Conservation (phyloP, 1,140 invertebrate species). For the Drosophila biarmipes region DNA sequence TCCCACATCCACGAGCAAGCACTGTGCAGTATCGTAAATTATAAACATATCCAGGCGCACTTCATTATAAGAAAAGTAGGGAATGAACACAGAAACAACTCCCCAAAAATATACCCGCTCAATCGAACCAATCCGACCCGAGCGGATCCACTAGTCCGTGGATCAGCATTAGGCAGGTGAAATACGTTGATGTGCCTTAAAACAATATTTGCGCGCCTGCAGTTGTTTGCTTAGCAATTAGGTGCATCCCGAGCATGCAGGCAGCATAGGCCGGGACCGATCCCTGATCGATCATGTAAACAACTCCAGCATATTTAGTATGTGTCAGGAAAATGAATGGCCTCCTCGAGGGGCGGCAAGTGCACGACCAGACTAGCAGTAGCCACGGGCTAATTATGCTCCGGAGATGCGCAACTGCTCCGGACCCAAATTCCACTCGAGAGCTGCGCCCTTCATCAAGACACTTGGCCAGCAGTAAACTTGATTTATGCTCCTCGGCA, state of each 20-base stretch:
- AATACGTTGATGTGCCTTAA: constrained; percentile 79
- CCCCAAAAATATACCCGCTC: constrained; percentile 28
- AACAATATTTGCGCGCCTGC: constrained; percentile 71
- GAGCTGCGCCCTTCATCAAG: constrained; percentile 61
- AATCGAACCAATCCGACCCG: constrained; percentile 2
- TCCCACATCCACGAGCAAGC: background rate
- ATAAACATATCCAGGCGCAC: constrained; percentile 75
- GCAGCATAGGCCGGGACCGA: constrained; percentile 44
- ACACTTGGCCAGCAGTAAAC: constrained; percentile 66
- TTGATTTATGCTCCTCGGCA: constrained; percentile 66
- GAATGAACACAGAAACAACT: constrained; percentile 32
- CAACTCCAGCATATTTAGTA: constrained; percentile 78
- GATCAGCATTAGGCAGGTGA: constrained; percentile 60
- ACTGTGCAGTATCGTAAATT: constrained; percentile 65
- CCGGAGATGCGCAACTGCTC: constrained; percentile 8
- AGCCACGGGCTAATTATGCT: constrained; percentile 74
- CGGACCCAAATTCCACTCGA: constrained; percentile 44
- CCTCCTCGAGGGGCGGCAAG: constrained; percentile 26
- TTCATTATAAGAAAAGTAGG: constrained; percentile 59
- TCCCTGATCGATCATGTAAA: constrained; percentile 70
- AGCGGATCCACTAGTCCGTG: background rate
- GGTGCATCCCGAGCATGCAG: constrained; percentile 50
- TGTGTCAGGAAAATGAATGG: constrained; percentile 78
- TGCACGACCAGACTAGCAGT: constrained; percentile 59
- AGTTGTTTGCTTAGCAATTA: constrained; percentile 75